Conservation (phyloP, 2,888 invertebrate genomes). For the Synanthedon formicaeformis region DNA sequence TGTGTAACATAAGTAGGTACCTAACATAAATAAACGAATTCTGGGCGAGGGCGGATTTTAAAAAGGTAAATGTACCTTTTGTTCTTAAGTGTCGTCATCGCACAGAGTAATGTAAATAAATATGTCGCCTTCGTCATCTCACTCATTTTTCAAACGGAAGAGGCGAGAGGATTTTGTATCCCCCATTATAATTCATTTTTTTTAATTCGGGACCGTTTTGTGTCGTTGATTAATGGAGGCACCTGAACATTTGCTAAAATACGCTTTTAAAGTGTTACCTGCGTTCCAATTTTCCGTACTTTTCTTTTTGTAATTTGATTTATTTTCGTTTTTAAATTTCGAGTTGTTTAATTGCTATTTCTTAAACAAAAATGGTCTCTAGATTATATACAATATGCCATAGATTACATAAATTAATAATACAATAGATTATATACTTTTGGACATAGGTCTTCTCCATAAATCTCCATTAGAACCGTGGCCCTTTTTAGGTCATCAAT, state of each 20-base stretch:
- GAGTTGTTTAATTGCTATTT: too few species aligned
- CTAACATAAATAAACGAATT: too few species aligned
- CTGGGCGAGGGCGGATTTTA: background rate
- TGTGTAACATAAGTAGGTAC: too few species aligned
- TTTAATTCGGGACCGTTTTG: constrained; percentile 16
- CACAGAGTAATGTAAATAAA: background rate
- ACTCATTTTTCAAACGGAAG: background rate
- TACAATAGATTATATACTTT: too few species aligned
- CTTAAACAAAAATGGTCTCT: too few species aligned
- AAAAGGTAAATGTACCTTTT: background rate
- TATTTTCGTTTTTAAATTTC: too few species aligned
- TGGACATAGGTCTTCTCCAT: too few species aligned
- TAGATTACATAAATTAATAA: too few species aligned
- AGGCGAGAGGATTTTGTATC: background rate
- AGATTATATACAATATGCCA: too few species aligned
- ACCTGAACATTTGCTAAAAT: constrained; percentile 12
- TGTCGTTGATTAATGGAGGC: constrained; percentile 24
- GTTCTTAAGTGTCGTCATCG: background rate
- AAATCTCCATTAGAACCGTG: too few species aligned
- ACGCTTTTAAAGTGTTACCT: background rate
- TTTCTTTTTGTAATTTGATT: background rate
- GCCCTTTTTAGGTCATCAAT: background rate
- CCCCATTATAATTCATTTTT: constrained; percentile 1
- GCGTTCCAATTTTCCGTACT: background rate
- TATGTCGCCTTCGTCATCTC: background rate